Percentiles rank a stretch among this genome's conserved stretches.
Evolutionary conservation across 2,113 vertebrate species (phyloP).

Genomic region (Abramis brama): DNA sequence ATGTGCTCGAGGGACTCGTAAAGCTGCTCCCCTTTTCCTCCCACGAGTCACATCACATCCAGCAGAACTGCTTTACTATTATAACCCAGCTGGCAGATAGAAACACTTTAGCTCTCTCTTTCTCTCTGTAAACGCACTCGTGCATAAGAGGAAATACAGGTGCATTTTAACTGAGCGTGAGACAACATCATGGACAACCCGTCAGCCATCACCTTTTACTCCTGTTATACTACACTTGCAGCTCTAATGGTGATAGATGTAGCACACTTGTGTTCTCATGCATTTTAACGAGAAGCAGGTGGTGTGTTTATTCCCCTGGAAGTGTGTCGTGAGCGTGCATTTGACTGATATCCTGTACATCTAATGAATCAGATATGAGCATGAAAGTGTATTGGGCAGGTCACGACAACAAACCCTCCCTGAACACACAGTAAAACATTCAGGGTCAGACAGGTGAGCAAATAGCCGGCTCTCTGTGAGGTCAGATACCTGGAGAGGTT

Average conservation of each 20-base stretch:
- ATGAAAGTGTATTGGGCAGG: background rate
- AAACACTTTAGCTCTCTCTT: conserved; percentile 7
- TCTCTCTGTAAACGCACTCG: background rate
- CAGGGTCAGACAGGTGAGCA: conserved; percentile 30
- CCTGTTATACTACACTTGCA: conserved; percentile 5
- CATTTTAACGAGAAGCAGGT: conserved; percentile 17
- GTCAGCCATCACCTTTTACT: conserved; percentile 15
- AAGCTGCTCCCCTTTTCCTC: conserved; percentile 17
- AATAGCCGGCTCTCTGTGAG: conserved; percentile 11
- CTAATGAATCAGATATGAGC: conserved; percentile 19
- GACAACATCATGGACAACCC: conserved; percentile 18
- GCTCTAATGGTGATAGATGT: conserved; percentile 15
- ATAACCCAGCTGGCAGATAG: conserved; percentile 22
- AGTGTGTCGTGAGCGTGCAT: background rate
- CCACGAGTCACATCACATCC: conserved; percentile 10
- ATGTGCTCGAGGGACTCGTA: conserved; percentile 42
- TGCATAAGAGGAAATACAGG: conserved; percentile 6
- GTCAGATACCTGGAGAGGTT: conserved; percentile 39
- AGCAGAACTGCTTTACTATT: conserved; percentile 9
- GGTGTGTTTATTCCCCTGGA: conserved; percentile 27
- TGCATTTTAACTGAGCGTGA: conserved; percentile 13
- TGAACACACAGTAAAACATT: conserved; percentile 15
- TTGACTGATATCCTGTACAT: background rate
- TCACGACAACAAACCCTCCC: conserved; percentile 24
- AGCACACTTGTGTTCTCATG: background rate